Evolutionary conservation across 2,888 invertebrate genomes (phyloP), one percentile per base, ranked within the genome.

Genomic region (Boloria euphrosyne): DNA sequence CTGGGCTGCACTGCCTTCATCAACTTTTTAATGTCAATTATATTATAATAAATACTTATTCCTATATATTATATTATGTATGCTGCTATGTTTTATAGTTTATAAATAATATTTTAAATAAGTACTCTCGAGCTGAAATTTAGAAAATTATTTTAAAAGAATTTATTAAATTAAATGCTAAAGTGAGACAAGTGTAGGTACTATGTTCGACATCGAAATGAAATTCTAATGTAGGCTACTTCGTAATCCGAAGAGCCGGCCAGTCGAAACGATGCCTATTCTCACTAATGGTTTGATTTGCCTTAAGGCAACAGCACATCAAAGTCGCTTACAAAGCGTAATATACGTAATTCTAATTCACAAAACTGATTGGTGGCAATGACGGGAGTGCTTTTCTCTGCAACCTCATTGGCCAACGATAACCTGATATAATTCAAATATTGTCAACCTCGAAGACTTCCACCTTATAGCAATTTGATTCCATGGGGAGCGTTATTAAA

Each of bases 361-460:
- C 68, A 66, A 66, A 73, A 78, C 75, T 77, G 75, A 89, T 89
- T 89, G 89, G 89, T 69, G 69, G 78, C 44, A 66, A 69, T 67
- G 71, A 61, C 70, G 70, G 73, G 74, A 71, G 77, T 67, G 70
- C 66, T 57, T 57, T 46, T 73, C 71, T 67, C 75, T 72, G 74
- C 65, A 4, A 64, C 64, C 79, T 82, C 76, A 90, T 90, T 90
- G 90, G 91, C 76, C 70, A 81, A 76, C 80, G 79, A 82, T 82
- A 85, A 85, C 78, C 76, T 85, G 87, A 90, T 89, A 83, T 87
- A 89, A 89, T 89, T 89, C 87, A 89, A 89, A 90, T 89, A 90
- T 89, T 89, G 84, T 87, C 87, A 87, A 84, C 85, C 83, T 82
- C 79, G 78, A 76, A 80, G 83, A 82, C 80, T 85, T 81, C 83